A percentile compares a stretch with the other conserved stretches of the same genome.
These are phyloP conservation scores for Ceryle rudis DNA, from an alignment of 2,797 vertebrate genomes.

Conservation along the genomic window DNA sequence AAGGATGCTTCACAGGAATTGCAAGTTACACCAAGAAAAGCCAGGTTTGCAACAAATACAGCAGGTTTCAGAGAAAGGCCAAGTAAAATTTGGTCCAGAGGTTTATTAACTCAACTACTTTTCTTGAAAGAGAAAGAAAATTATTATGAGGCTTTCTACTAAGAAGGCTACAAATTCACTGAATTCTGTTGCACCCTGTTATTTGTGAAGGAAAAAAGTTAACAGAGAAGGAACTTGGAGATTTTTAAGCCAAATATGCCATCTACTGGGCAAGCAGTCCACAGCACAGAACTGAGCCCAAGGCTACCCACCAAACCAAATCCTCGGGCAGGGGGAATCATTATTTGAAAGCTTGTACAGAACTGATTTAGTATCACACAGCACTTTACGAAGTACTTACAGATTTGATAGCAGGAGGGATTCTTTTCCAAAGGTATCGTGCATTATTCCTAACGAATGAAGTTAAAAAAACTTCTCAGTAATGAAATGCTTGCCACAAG, in stretches of 20 bases:
- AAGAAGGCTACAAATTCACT: background rate
- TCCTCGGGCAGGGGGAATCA: no score
- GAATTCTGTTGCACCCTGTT: background rate
- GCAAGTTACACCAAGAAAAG: background rate
- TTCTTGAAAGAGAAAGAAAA: background rate
- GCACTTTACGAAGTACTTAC: constrained; percentile 78
- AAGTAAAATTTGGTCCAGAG: background rate
- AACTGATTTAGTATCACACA: background rate
- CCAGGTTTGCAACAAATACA: background rate
- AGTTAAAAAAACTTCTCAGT: background rate
- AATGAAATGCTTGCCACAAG: background rate
- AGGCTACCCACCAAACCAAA: background rate
- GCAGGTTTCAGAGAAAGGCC: background rate
- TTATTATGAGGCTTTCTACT: background rate
- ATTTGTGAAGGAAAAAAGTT: background rate
- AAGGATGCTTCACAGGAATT: background rate
- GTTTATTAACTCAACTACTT: background rate
- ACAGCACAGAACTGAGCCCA: background rate
- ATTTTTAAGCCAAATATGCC: background rate
- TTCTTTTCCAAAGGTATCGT: constrained; percentile 96
- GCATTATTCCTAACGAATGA: constrained; percentile 89
- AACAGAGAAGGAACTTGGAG: background rate
- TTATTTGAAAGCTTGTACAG: background rate
- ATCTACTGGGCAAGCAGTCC: background rate
- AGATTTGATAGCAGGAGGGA: constrained; percentile 92